These are phyloP conservation scores for Dichetophora obliterata DNA, from an alignment of 2,888 invertebrate species.

Conservation along the genomic window DNA sequence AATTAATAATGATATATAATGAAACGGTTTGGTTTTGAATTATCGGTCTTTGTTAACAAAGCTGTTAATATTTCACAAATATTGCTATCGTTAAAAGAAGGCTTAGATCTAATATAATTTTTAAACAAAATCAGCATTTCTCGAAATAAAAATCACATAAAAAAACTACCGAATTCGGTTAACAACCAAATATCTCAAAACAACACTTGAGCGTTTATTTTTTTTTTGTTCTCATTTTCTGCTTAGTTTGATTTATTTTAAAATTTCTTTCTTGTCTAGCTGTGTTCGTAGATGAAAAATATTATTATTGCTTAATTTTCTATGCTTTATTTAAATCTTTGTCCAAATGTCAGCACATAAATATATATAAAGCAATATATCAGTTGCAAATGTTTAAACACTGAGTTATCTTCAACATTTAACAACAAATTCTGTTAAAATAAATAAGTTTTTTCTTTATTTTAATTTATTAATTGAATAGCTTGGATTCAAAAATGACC, in stretches of 20 bases:
- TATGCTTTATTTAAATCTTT: slow-evolving; percentile 1
- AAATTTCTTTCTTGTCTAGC: too few species aligned
- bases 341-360: slow-evolving; percentile 12
- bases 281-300: background rate
- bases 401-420: background rate
- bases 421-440: background rate
- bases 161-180: background rate
- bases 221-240: slow-evolving; percentile 13
- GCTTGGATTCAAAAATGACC: too few species aligned
- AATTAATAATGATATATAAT: too few species aligned
- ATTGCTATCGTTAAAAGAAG: too few species aligned
- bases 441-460: slow-evolving; percentile 10
- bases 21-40: background rate
- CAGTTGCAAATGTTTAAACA: background rate
- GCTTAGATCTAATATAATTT: too few species aligned
- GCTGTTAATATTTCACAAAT: too few species aligned
- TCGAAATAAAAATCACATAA: slow-evolving; percentile 9
- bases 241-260: slow-evolving; percentile 8
- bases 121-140: slow-evolving; percentile 26
- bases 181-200: slow-evolving; percentile 38
- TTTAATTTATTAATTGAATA: background rate
- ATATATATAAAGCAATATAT: slow-evolving; percentile 8
- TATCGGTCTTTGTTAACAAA: background rate
- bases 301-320: background rate
- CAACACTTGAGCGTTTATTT: slow-evolving; percentile 29